Evolutionary conservation across 2,888 invertebrate species (phyloP).

Genomic region (Agrochola lychnidis): DNA sequence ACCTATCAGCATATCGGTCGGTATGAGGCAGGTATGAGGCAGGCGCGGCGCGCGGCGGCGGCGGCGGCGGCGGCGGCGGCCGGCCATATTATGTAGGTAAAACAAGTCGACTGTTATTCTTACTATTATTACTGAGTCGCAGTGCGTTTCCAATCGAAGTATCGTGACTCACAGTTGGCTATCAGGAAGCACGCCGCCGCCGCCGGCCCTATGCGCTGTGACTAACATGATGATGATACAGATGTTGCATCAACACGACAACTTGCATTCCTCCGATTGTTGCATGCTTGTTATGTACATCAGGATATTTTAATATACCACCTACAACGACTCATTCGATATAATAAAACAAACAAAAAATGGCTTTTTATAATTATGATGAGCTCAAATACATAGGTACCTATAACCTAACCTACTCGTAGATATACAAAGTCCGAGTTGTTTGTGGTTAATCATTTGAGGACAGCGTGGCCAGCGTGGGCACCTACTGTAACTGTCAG

Average conservation of each 20-base stretch:
- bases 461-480: neutral
- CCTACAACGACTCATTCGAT: neutral
- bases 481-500: neutral
- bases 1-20: constrained; percentile 3
- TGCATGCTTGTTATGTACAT: neutral
- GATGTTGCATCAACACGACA: neutral
- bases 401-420: neutral
- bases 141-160: constrained; percentile 17
- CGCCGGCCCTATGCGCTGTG: no score
- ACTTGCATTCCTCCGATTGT: neutral
- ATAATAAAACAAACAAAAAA: constrained; percentile 10
- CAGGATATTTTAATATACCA: neutral
- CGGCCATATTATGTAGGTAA: neutral
- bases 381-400: neutral
- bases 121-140: constrained; percentile 13
- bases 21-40: neutral
- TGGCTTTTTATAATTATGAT: constrained; percentile 13
- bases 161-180: neutral
- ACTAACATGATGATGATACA: neutral
- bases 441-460: neutral
- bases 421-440: neutral
- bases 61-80: neutral
- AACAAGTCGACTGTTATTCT: constrained; percentile 3
- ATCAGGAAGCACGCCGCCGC: neutral
- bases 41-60: neutral